Evolutionary conservation across 2,113 vertebrate genomes (phyloP), one percentile per base, ranked within the genome.

Genomic region (Misgurnus mizolepis): DNA sequence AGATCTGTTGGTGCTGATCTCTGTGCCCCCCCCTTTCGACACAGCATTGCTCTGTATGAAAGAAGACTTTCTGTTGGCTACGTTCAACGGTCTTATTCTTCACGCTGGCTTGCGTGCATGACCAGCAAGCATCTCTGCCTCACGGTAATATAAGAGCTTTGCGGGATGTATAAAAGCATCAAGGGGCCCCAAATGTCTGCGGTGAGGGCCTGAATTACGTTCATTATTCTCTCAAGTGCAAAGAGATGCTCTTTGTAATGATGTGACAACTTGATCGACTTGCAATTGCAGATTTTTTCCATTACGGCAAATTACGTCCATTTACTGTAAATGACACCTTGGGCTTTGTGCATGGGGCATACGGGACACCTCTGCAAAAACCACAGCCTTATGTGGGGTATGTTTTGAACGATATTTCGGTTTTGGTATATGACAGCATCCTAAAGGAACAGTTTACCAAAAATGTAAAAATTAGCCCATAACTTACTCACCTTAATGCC

Each of bases 1-100:
- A 72, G 78, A 27, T 66, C 55, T 83, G 18, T 67, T 22, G 55
- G 34, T 22, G 62, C 62, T 56, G 49, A 78, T 77, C 80, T 49
- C 34, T 49, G 18, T 47, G 34, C 58, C 53, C 55, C 41, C 80
- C 55, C 27, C 74, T 22, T 70, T 79, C 45, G 43, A 68, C 65
- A 61, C 40, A 60, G 70, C 7, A 61, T 55, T 61, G 62, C 72
- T 43, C 40, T 49, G 50, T n/a, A n/a, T 22, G 10, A 62, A 39
- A 56, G 62, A 61, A 76, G 55, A 65, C 17, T 45, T 47, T 60
- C 53, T 69, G 71, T 75, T 76, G 47, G 18, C 18, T 17, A 39
- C 65, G 41, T 66, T 79, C 39, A 58, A 45, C 53, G 22, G 22
- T 66, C 40, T 61, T 71, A 73, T 83, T 78, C 56, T 79, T n/a